Evolutionary conservation across 2,113 vertebrate genomes (phyloP).

Genomic region (Dromaius novaehollandiae): DNA sequence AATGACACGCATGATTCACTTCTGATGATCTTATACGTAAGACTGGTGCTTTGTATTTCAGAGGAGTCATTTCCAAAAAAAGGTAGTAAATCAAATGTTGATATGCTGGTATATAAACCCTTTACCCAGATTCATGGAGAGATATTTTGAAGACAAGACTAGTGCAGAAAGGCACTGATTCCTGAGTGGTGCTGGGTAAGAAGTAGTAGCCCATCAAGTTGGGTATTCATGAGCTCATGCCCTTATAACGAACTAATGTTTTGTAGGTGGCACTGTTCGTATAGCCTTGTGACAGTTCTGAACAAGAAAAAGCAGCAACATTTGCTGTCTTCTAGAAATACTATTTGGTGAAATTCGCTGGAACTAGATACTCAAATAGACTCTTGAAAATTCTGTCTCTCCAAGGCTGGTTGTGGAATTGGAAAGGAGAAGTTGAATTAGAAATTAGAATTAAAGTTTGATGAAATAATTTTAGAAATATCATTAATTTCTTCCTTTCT

Average conservation of each 20-base stretch:
- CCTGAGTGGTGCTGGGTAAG: background rate
- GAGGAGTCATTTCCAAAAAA: background rate
- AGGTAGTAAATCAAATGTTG: background rate
- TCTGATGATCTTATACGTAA: background rate
- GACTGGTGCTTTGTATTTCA: background rate
- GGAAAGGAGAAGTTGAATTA: background rate
- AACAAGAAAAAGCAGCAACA: background rate
- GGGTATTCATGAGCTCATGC: background rate
- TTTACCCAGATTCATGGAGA: background rate
- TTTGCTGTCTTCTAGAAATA: background rate
- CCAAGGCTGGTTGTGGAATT: background rate
- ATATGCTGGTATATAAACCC: background rate
- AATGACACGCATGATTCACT: background rate
- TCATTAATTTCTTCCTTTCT: background rate
- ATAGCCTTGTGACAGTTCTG: background rate
- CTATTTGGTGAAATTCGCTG: background rate
- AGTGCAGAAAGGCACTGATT: background rate
- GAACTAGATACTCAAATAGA: background rate
- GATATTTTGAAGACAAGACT: background rate
- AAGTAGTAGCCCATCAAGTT: background rate
- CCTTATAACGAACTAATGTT: background rate
- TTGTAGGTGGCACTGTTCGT: background rate
- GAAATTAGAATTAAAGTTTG: background rate
- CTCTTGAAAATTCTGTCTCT: background rate
- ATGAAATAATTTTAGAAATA: background rate